A percentile compares a stretch with the other conserved stretches of the same genome.
Evolutionary conservation across 2,888 invertebrate genomes (phyloP).

Genomic region (Stratiomys singularior): DNA sequence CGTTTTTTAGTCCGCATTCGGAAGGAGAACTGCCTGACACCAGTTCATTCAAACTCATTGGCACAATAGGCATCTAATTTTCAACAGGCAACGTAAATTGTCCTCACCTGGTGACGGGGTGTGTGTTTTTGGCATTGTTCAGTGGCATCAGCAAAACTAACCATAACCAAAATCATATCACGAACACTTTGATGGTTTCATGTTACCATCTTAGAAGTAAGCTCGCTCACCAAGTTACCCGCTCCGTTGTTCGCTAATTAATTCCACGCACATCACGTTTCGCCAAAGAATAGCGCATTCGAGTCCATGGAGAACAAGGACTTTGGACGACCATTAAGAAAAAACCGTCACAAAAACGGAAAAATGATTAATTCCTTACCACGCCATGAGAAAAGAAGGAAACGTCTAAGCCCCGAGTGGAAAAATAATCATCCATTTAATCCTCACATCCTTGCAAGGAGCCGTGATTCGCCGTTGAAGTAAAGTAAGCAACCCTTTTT

Average conservation of each 20-base stretch:
- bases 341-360: slow-evolving; percentile 38
- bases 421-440: slow-evolving; percentile 42
- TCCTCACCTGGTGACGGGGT: slow-evolving; percentile 37
- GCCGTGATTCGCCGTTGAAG: background rate
- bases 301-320: slow-evolving; percentile 10
- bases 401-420: slow-evolving; percentile 21
- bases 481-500: slow-evolving; percentile 30
- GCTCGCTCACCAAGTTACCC: background rate
- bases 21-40: background rate
- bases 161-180: slow-evolving; percentile 45
- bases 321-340: slow-evolving; percentile 15
- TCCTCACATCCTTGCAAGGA: slow-evolving; percentile 37
- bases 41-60: slow-evolving; percentile 12
- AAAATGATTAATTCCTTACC: slow-evolving; percentile 44
- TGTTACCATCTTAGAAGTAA: slow-evolving; percentile 38
- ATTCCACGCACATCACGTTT: slow-evolving; percentile 50
- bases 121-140: background rate
- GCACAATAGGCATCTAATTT: slow-evolving; percentile 43
- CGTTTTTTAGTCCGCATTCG: slow-evolving; percentile 15
- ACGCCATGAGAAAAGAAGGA: slow-evolving; percentile 19
- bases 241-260: slow-evolving; percentile 46
- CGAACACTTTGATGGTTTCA: slow-evolving; percentile 50
- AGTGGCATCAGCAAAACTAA: slow-evolving; percentile 30
- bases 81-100: slow-evolving; percentile 39
- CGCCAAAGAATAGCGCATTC: slow-evolving; percentile 1